These are phyloP conservation scores for Atherinomorus stipes DNA, from an alignment of 2,113 vertebrate species.

Conservation along the genomic window DNA sequence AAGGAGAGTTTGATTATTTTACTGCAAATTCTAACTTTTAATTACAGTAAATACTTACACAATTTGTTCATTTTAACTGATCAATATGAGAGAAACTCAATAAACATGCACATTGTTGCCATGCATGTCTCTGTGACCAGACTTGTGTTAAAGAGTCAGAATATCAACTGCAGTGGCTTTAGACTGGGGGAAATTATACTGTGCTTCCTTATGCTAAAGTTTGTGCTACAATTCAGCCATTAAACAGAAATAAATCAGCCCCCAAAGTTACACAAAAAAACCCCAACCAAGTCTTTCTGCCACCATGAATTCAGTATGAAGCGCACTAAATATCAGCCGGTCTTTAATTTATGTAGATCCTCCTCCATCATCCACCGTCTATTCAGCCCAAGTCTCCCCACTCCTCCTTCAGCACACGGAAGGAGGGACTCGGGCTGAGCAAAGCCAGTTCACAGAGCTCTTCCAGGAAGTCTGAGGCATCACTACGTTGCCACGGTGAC, in stretches of 20 bases:
- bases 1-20: too few relatives aligned
- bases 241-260: background rate
- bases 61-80: too few relatives aligned
- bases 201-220: too few relatives aligned
- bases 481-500: conserved; percentile 20
- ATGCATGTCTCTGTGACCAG: too few relatives aligned
- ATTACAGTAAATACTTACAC: too few relatives aligned
- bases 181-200: too few relatives aligned
- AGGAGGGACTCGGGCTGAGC: conserved; percentile 3
- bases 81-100: too few relatives aligned
- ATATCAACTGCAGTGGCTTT: too few relatives aligned
- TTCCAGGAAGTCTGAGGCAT: conserved; percentile 47
- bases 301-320: background rate
- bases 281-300: background rate
- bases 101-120: too few relatives aligned
- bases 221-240: background rate
- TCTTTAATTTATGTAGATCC: conserved; percentile 28
- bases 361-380: conserved; percentile 19
- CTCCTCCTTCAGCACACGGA: conserved; percentile 10
- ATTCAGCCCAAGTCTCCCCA: conserved; percentile 1
- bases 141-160: too few relatives aligned
- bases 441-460: conserved; percentile 29
- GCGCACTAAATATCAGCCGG: background rate
- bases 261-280: too few relatives aligned
- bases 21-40: too few relatives aligned